phyloP scores from a whole-genome alignment of 2,113 vertebrate species.

The Pterocles burchelli region DNA sequence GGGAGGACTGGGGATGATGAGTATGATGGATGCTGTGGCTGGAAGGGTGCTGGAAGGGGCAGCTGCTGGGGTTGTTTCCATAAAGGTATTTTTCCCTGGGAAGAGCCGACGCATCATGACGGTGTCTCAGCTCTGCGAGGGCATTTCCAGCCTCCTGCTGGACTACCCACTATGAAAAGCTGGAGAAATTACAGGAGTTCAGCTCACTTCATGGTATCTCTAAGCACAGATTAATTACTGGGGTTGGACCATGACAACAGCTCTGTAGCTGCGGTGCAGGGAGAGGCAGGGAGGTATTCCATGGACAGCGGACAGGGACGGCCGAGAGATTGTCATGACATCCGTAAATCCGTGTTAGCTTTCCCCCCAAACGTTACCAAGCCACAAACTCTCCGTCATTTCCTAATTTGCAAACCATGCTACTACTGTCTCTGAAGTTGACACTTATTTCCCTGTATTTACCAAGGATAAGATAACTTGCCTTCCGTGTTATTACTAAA shows the following conservation, averaged over 20 bases:
- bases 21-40: accelerated
- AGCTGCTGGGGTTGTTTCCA: neutral
- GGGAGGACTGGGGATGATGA: accelerated
- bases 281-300: neutral
- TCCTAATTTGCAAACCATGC: neutral
- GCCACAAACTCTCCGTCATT: neutral
- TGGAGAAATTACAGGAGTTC: neutral
- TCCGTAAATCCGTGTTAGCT: neutral
- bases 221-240: neutral
- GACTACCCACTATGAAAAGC: accelerated
- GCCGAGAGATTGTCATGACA: neutral
- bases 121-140: neutral
- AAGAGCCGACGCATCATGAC: neutral
- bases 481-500: neutral
- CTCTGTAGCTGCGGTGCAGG: neutral
- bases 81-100: neutral
- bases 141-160: neutral
- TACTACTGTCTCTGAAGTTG: neutral
- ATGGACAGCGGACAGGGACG: neutral
- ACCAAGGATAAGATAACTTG: neutral
- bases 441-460: neutral
- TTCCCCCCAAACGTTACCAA: neutral
- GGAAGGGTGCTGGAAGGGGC: neutral
- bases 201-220: neutral
- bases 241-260: neutral